Evolutionary conservation across 2,888 invertebrate genomes (phyloP).

Genomic region (Eristalis pertinax): DNA sequence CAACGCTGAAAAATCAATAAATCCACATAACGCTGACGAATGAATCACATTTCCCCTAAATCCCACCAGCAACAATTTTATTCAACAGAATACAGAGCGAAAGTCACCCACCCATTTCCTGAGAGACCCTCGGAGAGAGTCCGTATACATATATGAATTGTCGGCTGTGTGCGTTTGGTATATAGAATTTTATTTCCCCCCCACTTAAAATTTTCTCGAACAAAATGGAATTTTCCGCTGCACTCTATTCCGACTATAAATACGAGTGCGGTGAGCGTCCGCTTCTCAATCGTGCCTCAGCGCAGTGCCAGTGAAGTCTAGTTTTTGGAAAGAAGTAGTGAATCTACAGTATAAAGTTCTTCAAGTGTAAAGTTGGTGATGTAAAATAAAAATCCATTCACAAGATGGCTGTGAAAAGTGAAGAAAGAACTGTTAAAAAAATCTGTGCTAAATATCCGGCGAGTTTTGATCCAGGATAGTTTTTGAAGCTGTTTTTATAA

Average conservation of each 20-base stretch:
- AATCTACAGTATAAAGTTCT: not conserved
- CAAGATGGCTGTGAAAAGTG: conserved; percentile 52
- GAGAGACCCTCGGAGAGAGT: not conserved
- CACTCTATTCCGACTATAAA: conserved; percentile 35
- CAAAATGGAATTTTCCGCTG: conserved; percentile 59
- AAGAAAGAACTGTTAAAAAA: conserved; percentile 24
- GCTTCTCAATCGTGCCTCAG: conserved; percentile 35
- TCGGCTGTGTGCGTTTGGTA: not conserved
- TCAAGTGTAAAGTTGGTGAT: not conserved
- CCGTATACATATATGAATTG: not conserved
- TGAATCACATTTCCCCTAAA: not conserved
- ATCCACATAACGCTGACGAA: not conserved
- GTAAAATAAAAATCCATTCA: not conserved
- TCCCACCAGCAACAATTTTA: not conserved
- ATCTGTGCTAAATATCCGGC: conserved; percentile 15
- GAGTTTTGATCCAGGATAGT: conserved; percentile 55
- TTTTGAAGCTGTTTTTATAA: not conserved
- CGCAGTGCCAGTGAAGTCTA: not conserved
- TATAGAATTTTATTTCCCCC: conserved; percentile 30
- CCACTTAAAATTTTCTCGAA: conserved; percentile 29
- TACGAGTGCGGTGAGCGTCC: conserved; percentile 10
- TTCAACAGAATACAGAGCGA: not conserved
- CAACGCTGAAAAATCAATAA: not conserved
- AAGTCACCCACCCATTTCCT: not conserved
- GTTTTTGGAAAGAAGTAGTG: not conserved